Evolutionary conservation across 2,888 invertebrate species (phyloP).

Genomic region (Melanophora roralis): DNA sequence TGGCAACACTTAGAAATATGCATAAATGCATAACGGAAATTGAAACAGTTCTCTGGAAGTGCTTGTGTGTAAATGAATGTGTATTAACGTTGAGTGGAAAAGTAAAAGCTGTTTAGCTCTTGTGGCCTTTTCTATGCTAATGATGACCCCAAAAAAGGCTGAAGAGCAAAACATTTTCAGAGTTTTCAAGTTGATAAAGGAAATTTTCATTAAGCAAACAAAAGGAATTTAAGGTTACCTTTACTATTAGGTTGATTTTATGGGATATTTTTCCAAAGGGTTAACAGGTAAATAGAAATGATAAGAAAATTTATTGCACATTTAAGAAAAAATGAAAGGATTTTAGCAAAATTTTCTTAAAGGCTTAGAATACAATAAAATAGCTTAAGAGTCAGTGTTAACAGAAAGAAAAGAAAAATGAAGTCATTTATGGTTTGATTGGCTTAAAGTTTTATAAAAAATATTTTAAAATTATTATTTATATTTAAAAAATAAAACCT

Average conservation of each 20-base stretch:
- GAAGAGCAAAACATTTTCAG: not conserved
- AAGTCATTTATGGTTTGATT: too few species aligned
- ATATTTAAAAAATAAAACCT: too few species aligned
- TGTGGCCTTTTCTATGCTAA: conserved; percentile 28
- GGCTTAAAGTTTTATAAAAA: too few species aligned
- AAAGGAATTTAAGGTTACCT: conserved; percentile 16
- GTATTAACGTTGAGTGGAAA: not conserved
- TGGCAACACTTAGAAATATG: conserved; percentile 37
- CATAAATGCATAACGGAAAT: conserved; percentile 52
- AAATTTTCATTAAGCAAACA: not conserved
- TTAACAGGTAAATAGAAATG: not conserved
- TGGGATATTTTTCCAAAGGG: not conserved
- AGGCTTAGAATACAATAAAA: too few species aligned
- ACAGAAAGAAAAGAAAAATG: too few species aligned
- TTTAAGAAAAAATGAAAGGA: too few species aligned
- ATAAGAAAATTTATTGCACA: too few species aligned
- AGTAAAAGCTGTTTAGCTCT: not conserved
- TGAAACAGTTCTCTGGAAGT: conserved; percentile 42
- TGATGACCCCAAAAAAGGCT: conserved; percentile 15
- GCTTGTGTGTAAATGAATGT: not conserved
- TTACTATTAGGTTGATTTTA: conserved; percentile 12
- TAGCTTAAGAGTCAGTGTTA: too few species aligned
- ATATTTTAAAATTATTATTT: too few species aligned
- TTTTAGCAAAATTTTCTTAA: too few species aligned
- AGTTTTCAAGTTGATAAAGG: conserved; percentile 1